Evolutionary conservation across 1,140 invertebrate species (phyloP), one percentile per base, ranked within the genome.

Genomic region (Drosophila nigrodunni): DNA sequence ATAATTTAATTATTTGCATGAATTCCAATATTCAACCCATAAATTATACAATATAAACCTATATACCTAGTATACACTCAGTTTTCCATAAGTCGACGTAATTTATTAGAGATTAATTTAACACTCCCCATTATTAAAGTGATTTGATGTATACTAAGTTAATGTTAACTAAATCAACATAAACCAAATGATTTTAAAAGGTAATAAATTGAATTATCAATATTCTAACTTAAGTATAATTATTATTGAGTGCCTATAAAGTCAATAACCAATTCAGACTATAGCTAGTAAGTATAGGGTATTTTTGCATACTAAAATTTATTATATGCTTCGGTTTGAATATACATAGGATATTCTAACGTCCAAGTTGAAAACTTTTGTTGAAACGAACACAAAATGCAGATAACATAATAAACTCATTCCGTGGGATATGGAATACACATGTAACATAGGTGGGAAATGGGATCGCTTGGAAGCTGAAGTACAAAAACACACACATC

Each of bases 401-500:
- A 57, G 49, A 71, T 71, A 65, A 47, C 68, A 55, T 34, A 55
- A 64, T 52, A 58, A 60, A 60, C 55, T 54, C 46, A 60, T 54
- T n/a, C 46, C 25, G 13, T 4, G 10, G 15, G 11, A 37, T 54
- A 34, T 34, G 21, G 25, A 30, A 7, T n/a, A 50, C 9, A 50
- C 5, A 50, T 15, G 50, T 54, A 30, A 30, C 25, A 4, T 30
- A 54, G 30, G 55, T 52, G 64, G 13, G 35, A 60, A 41, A 41
- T 35, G 44, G 21, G 13, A 65, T 8, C 46, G 21, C 3, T 46
- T 43, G 59, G 59, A 70, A 52, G 50, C 41, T 46, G 55, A 59
- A 37, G 25, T n/a, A 41, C 11, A 54, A 69, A 70, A 70, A 87
- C 75, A 80, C 81, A 80, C 75, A 82, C 86, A 85, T 91, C 83